These are phyloP conservation scores for Phrynosoma platyrhinos DNA, from an alignment of 2,113 vertebrate genomes.

Conservation along the genomic window DNA sequence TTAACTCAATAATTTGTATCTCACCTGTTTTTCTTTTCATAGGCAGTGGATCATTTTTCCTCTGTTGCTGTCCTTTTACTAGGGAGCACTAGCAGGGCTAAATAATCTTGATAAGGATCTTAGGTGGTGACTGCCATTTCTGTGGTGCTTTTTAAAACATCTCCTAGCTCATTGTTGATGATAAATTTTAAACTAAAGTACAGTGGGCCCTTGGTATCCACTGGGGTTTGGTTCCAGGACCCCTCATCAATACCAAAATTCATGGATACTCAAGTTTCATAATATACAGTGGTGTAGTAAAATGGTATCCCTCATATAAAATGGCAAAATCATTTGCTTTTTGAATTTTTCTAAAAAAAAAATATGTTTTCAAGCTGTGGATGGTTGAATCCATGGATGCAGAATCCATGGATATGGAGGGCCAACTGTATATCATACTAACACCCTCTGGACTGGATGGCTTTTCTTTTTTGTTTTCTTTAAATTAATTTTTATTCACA, in stretches of 20 bases:
- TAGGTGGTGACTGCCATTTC: neutral
- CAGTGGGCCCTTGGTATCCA: no score
- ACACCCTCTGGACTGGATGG: conserved; percentile 20
- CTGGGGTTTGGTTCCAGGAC: no score
- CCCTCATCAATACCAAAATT: no score
- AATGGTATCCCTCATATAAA: no score
- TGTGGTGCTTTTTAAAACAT: neutral
- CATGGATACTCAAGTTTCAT: no score
- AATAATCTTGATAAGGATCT: neutral
- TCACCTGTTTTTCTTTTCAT: neutral
- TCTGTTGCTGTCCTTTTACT: neutral
- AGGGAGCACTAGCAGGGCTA: neutral
- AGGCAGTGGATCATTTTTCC: neutral
- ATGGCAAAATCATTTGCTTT: no score
- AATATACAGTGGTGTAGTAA: no score
- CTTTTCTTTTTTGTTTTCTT: neutral
- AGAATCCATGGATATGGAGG: no score
- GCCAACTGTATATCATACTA: no score
- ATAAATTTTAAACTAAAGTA: neutral
- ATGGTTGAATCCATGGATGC: no score
- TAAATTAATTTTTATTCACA: neutral
- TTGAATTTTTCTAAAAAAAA: no score
- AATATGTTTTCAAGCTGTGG: no score
- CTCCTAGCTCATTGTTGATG: neutral
- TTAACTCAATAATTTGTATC: neutral